Percentiles rank a stretch among this genome's conserved stretches.
These are phyloP conservation scores for Willowsia nigromaculata DNA, from an alignment of 2,888 invertebrate species.

Conservation along the genomic window DNA sequence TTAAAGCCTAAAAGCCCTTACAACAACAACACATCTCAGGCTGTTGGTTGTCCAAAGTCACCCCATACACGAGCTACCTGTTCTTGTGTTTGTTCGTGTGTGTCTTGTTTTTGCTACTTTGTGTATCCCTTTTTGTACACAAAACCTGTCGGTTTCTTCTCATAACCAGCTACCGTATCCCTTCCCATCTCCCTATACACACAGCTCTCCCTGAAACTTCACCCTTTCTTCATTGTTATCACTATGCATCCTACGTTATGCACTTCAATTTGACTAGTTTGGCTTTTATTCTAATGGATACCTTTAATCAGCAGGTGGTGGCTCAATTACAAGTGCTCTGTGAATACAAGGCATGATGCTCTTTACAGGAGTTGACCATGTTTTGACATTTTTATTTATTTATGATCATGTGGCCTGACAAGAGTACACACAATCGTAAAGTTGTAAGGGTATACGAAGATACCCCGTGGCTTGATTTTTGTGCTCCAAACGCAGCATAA, in stretches of 20 bases:
- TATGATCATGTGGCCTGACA: slow-evolving; percentile 43
- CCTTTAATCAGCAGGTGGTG: slow-evolving; percentile 57
- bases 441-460: background rate
- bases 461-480: slow-evolving; percentile 33
- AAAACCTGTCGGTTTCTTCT: background rate
- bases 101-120: background rate
- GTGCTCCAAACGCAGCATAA: slow-evolving; percentile 41
- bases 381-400: slow-evolving; percentile 71
- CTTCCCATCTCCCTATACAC: background rate
- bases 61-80: slow-evolving; percentile 36
- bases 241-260: background rate
- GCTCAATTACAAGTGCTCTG: slow-evolving; percentile 34
- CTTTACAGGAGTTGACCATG: slow-evolving; percentile 60
- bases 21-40: background rate
- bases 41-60: background rate
- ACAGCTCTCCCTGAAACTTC: background rate
- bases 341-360: background rate
- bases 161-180: background rate
- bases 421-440: background rate
- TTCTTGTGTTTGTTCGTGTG: slow-evolving; percentile 19
- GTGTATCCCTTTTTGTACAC: background rate
- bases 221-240: background rate
- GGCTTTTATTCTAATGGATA: background rate
- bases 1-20: too few species aligned
- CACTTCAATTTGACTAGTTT: background rate